Percentiles rank a stretch among this genome's conserved stretches.
Conservation (phyloP, 2,888 invertebrate species). For the Mellilla xanthometata region DNA sequence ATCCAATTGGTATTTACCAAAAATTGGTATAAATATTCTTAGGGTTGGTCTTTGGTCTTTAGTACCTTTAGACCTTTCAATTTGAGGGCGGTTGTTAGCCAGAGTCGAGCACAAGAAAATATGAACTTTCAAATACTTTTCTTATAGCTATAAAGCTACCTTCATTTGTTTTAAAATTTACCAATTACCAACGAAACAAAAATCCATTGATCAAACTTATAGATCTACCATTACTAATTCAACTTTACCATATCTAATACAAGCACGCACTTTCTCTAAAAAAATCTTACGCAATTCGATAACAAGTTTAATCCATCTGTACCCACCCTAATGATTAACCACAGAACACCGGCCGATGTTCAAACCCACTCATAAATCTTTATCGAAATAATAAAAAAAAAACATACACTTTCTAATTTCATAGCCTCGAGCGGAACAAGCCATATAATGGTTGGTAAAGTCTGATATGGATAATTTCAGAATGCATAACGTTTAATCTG, state of each 20-base stretch:
- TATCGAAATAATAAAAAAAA: conserved; percentile 51
- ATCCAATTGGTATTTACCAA: too few species aligned
- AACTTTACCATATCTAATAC: neutral
- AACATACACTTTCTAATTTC: conserved; percentile 75
- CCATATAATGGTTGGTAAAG: conserved; percentile 51
- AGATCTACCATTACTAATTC: too few species aligned
- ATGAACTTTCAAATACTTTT: too few species aligned
- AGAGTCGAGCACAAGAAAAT: too few species aligned
- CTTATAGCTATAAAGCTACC: too few species aligned
- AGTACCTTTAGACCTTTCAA: too few species aligned
- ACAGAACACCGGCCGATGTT: conserved; percentile 14
- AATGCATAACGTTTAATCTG: conserved; percentile 17
- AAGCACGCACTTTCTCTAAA: conserved; percentile 27
- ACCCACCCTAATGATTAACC: conserved; percentile 22
- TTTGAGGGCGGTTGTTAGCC: too few species aligned
- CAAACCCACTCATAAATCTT: conserved; percentile 66
- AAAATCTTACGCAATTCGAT: conserved; percentile 21
- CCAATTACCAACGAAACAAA: too few species aligned
- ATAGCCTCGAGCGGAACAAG: conserved; percentile 66
- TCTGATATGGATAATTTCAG: conserved; percentile 25
- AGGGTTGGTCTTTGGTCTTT: too few species aligned
- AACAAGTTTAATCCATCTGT: conserved; percentile 19
- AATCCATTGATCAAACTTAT: too few species aligned
- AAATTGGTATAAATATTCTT: too few species aligned
- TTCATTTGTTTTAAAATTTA: too few species aligned